Evolutionary conservation across 2,113 vertebrate species (phyloP).

Genomic region (Muscicapa adusta): DNA sequence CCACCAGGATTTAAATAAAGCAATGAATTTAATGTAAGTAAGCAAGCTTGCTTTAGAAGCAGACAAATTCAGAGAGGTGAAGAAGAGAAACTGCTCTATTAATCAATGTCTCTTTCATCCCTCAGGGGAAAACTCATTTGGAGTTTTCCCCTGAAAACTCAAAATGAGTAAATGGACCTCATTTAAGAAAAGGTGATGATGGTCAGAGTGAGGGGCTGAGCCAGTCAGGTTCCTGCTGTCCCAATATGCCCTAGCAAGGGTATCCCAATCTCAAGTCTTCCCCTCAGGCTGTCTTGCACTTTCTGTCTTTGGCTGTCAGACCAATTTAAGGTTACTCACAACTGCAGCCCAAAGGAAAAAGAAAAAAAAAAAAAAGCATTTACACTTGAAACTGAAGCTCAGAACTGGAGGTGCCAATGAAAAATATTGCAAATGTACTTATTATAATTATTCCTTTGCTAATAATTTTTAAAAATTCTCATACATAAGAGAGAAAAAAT

Average conservation of each 20-base stretch:
- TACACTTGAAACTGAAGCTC: neutral
- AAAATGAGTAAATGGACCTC: neutral
- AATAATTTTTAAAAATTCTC: neutral
- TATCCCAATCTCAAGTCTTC: neutral
- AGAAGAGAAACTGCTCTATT: neutral
- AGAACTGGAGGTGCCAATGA: neutral
- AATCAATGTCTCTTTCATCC: neutral
- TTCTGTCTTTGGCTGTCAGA: neutral
- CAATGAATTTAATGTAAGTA: neutral
- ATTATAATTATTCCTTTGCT: neutral
- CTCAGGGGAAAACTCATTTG: neutral
- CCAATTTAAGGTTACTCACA: conserved; percentile 7
- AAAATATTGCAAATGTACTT: neutral
- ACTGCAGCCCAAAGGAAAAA: neutral
- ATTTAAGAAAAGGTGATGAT: neutral
- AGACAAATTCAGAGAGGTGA: neutral
- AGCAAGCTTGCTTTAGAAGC: neutral
- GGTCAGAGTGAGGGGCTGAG: neutral
- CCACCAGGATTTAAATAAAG: neutral
- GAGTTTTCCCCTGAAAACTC: no score
- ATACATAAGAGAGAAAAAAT: neutral
- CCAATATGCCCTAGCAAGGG: neutral
- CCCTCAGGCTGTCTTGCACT: neutral
- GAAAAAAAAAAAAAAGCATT: neutral
- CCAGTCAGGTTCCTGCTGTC: neutral